Evolutionary conservation across 2,888 invertebrate species (phyloP), one percentile per base, ranked within the genome.

Genomic region (Oscheius sp.): DNA sequence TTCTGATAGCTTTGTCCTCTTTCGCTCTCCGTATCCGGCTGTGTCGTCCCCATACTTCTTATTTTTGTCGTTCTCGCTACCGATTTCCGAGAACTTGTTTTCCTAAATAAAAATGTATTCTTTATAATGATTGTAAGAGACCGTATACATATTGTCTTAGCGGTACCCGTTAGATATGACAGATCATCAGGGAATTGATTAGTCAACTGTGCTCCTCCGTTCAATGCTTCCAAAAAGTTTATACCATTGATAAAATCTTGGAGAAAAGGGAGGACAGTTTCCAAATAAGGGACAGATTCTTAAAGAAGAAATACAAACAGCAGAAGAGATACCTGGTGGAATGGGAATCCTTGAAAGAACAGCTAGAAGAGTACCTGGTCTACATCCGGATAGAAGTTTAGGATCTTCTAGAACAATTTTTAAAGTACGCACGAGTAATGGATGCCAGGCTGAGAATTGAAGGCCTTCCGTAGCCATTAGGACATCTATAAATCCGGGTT

Each of bases 391-490:
- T 2, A 33, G 20, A 14, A 54, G 20, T n/a, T 59, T 41, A 20
- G 44, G 30, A 26, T 44, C 56, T 17, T 51, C 54, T 22, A 65
- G 30, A 28, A 56, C 20, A 26, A 32, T 36, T 8, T 49, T 41
- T 28, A 67, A 50, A n/a, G 57, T 45, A 32, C 67, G 14, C 17
- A 67, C 67, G 17, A 67, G 50, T 24, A 67, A 30, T 9, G 67
- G 67, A 45, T 67, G 67, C 67, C 67, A 67, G n/a, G 67, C 47
- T 30, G 47, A 22, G 17, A 59, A 54, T 17, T 64, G 50, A 9
- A 64, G 51, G 12, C 49, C 62, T 17, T 30, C 32, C 9, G 62
- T 20, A 22, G 62, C 45, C 62, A 62, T 62, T 44, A 41, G 30
- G n/a, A 59, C 59, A 59, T 59, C 59, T 59, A 26, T 9, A 59